These are phyloP conservation scores for Trimorus sp. DNA, from an alignment of 2,888 invertebrate species.

Conservation along the genomic window DNA sequence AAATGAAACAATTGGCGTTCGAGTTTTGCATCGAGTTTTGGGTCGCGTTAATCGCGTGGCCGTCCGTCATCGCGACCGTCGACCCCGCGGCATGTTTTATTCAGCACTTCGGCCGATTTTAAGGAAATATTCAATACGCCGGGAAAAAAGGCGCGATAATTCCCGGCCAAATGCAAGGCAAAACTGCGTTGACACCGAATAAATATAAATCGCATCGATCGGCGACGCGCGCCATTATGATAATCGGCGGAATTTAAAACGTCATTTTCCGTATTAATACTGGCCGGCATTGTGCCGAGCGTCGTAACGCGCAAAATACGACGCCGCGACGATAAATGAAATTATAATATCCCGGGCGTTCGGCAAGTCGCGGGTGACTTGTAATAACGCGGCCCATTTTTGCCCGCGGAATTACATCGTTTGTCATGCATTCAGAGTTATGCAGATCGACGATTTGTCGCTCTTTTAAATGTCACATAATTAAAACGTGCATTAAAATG, in stretches of 20 bases:
- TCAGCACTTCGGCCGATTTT: not conserved
- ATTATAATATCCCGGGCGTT: slow-evolving; percentile 27
- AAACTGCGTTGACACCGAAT: slow-evolving; percentile 16
- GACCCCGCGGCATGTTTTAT: not conserved
- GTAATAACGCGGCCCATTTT: slow-evolving; percentile 12
- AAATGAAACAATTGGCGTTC: slow-evolving; percentile 23
- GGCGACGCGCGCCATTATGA: slow-evolving; percentile 43
- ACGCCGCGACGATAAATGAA: slow-evolving; percentile 30
- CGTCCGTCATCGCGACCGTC: not conserved
- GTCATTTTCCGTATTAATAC: slow-evolving; percentile 45
- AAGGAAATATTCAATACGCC: not conserved
- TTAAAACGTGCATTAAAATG: slow-evolving; percentile 37
- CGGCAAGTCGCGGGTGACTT: slow-evolving; percentile 29
- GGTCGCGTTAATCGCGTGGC: not conserved
- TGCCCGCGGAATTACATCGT: slow-evolving; percentile 26
- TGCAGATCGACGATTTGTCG: slow-evolving; percentile 33
- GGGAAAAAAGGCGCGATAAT: slow-evolving; percentile 4
- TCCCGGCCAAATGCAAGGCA: slow-evolving; percentile 3
- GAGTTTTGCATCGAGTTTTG: not conserved
- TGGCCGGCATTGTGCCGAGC: not conserved
- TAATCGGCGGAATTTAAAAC: slow-evolving; percentile 33
- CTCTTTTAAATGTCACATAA: slow-evolving; percentile 35
- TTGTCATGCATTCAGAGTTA: slow-evolving; percentile 37
- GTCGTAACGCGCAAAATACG: slow-evolving; percentile 13
- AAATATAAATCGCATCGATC: slow-evolving; percentile 35